Evolutionary conservation across 2,113 vertebrate genomes (phyloP), one percentile per base, ranked within the genome.

Genomic region (Apaloderma vittatum): DNA sequence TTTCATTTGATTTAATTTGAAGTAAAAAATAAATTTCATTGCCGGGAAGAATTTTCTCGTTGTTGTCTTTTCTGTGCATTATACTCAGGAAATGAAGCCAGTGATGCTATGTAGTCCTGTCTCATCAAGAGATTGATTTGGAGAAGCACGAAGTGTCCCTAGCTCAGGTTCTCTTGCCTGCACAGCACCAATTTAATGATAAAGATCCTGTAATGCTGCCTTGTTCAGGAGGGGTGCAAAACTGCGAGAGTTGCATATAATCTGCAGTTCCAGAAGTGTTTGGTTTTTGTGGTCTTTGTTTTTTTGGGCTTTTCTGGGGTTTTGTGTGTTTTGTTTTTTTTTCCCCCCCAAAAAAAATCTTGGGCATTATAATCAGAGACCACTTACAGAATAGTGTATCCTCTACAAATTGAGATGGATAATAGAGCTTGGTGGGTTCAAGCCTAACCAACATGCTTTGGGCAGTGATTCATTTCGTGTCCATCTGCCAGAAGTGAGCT

Each of bases 1-100:
- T 49, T 94, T 74, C 11, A 15, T 84, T 67, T 65, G 8, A 37
- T 87, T 85, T 49, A 72, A 65, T 43, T 79, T 15, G 32, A 52
- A 76, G 19, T 49, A 87, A 85, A 40, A 96, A 90, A 81, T 48
- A 87, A 72, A 70, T 83, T 27, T 82, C 8, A 49, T 68, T 90
- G 36, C 68, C 2, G 3, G 52, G 40, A 48, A 52, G 40, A 70
- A 37, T 76, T 79, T 79, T 88, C 34, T 86, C 30, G 6, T 65
- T 11, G 17, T 51, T 11, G 17, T 51, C 75, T 88, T 82, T 82
- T 57, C 26, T 8, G 8, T 75, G 54, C 7, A 8, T 65, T 88
- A 29, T 23, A 14, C 13, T 86, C 54, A 83, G 29, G 61, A 88
- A 85, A 57, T 72, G 45, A 86, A 93, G 36, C 19, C 49, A 36